phyloP scores from a whole-genome alignment of 1,140 invertebrate species.

The Hydropsyche tenuis region DNA sequence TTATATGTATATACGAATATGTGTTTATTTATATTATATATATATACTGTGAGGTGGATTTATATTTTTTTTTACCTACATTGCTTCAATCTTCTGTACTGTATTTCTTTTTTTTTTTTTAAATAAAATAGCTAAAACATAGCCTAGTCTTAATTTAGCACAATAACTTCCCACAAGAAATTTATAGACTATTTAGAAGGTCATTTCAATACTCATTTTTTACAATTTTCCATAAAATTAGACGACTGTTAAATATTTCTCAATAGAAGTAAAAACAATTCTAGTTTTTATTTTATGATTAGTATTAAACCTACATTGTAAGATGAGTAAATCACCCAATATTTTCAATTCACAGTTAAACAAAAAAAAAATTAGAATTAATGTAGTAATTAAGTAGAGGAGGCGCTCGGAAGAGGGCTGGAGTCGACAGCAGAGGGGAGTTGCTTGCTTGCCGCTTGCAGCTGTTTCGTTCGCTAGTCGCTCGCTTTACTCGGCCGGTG shows the following conservation, averaged over 20 bases:
- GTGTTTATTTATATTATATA: too few relatives aligned
- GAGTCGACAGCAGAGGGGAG: slow-evolving; percentile 39
- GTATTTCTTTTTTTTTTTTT: slow-evolving; percentile 4
- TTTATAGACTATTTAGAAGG: background rate
- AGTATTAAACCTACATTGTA: slow-evolving; percentile 31
- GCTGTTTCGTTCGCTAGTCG: slow-evolving; percentile 45
- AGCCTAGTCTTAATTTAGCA: slow-evolving; percentile 28
- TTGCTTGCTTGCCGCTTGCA: slow-evolving; percentile 41
- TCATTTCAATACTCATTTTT: background rate
- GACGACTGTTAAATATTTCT: slow-evolving; percentile 8
- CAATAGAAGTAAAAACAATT: slow-evolving; percentile 25
- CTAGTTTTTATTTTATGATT: slow-evolving; percentile 36
- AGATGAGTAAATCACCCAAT: slow-evolving; percentile 43
- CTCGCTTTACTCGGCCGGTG: slow-evolving; percentile 45
- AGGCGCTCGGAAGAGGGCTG: slow-evolving; percentile 42
- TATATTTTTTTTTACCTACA: slow-evolving; percentile 21
- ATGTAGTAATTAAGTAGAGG: slow-evolving; percentile 41
- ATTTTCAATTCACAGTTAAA: slow-evolving; percentile 44
- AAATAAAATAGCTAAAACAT: slow-evolving; percentile 21
- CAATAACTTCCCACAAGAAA: slow-evolving; percentile 25
- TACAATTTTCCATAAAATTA: background rate
- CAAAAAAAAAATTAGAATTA: slow-evolving; percentile 39
- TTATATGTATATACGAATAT: background rate
- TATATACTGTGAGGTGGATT: slow-evolving; percentile 14
- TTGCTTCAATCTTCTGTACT: slow-evolving; percentile 22